Conservation (phyloP, 2,888 invertebrate genomes). For the Polydrusus tereticollis region DNA sequence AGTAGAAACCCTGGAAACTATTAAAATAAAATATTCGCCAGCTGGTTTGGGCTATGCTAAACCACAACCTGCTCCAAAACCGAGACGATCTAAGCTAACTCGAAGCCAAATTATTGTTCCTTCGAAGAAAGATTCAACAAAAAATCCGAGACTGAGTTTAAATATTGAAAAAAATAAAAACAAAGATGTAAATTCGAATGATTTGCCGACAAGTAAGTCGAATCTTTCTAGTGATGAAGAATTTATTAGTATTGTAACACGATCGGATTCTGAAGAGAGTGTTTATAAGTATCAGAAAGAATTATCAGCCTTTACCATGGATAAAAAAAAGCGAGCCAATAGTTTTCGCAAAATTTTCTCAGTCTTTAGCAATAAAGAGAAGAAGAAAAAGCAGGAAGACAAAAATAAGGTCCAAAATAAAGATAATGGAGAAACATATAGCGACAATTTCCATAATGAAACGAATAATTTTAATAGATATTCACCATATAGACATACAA, state of each 20-base stretch:
- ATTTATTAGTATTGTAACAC: slow-evolving; percentile 53
- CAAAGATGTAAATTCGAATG: slow-evolving; percentile 58
- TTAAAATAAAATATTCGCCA: slow-evolving; percentile 59
- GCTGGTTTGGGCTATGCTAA: slow-evolving; percentile 58
- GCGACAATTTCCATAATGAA: slow-evolving; percentile 64
- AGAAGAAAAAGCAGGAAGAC: slow-evolving; percentile 65
- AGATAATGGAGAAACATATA: slow-evolving; percentile 53
- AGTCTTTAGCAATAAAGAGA: slow-evolving; percentile 63
- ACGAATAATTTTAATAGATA: slow-evolving; percentile 59
- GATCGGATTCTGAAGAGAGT: slow-evolving; percentile 62
- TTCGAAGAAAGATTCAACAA: slow-evolving; percentile 31
- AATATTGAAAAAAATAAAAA: slow-evolving; percentile 47
- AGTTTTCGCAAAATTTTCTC: slow-evolving; percentile 62
- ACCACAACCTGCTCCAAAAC: slow-evolving; percentile 49
- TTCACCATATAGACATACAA: slow-evolving; percentile 58
- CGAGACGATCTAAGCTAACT: slow-evolving; percentile 43
- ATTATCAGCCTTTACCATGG: slow-evolving; percentile 62
- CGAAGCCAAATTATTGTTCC: slow-evolving; percentile 50
- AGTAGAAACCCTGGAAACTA: slow-evolving; percentile 41
- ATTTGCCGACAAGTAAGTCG: slow-evolving; percentile 41
- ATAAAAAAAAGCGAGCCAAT: slow-evolving; percentile 63
- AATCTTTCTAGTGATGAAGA: slow-evolving; percentile 50
- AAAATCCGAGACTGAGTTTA: slow-evolving; percentile 46
- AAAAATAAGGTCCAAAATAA: slow-evolving; percentile 57
- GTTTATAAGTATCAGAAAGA: slow-evolving; percentile 60